phyloP scores from a whole-genome alignment of 2,797 vertebrate genomes.

The Melanogrammus aeglefinus region DNA sequence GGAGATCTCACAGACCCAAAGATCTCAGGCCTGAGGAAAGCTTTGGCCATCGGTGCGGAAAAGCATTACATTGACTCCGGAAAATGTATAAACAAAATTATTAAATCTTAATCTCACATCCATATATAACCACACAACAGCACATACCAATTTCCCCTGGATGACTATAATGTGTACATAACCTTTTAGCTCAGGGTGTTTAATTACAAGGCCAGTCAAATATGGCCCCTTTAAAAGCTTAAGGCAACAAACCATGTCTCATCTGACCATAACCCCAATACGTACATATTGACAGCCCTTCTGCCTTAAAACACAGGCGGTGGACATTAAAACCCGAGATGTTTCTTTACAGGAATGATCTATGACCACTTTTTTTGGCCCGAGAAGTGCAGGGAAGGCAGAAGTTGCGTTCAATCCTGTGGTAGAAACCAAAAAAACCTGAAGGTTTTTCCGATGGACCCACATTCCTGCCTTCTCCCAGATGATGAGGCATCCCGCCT shows the following conservation, averaged over 20 bases:
- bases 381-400: not conserved
- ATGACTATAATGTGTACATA: not conserved
- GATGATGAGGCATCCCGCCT: constrained; percentile 30
- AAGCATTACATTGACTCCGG: not conserved
- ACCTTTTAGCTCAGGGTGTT: not conserved
- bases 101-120: not conserved
- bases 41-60: not conserved
- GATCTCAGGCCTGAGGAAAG: not conserved
- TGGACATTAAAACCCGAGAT: not conserved
- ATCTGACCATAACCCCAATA: not conserved
- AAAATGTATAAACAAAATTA: not conserved
- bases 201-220: not conserved
- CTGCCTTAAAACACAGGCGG: not conserved
- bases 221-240: not conserved
- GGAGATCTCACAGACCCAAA: constrained; percentile 2
- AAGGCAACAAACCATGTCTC: not conserved
- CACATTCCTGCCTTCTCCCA: not conserved
- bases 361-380: not conserved
- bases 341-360: not conserved
- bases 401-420: not conserved
- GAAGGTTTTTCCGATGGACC: not conserved
- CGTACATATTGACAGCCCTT: not conserved
- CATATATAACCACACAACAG: not conserved
- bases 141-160: not conserved
- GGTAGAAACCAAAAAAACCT: not conserved